Percentiles rank a stretch among this genome's conserved stretches.
phyloP scores from a whole-genome alignment of 2,797 vertebrate species.

The Carapus acus region DNA sequence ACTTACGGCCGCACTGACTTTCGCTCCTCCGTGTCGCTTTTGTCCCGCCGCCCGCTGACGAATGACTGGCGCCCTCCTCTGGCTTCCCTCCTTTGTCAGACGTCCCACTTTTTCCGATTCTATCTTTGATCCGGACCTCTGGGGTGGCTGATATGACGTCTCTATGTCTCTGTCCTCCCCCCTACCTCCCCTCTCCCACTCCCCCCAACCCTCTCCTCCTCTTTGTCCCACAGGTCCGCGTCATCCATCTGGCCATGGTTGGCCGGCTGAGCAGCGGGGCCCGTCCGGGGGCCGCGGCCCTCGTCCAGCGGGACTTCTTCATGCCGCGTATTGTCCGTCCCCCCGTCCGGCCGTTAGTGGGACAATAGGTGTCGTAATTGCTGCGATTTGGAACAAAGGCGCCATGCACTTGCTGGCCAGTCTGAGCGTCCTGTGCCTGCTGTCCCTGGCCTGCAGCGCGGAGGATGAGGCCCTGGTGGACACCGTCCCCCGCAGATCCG shows the following conservation, averaged over 20 bases:
- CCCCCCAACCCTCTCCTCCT: slow-evolving; percentile 50
- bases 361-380: slow-evolving; percentile 49
- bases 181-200: slow-evolving; percentile 44
- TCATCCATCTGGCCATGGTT: slow-evolving; percentile 68
- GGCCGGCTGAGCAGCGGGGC: slow-evolving; percentile 58
- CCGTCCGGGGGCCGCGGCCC: slow-evolving; percentile 57
- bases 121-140: slow-evolving; percentile 11
- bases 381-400: slow-evolving; percentile 43
- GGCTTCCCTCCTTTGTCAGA: slow-evolving; percentile 4
- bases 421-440: slow-evolving; percentile 56
- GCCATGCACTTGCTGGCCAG: slow-evolving; percentile 55
- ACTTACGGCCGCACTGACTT: slow-evolving; percentile 70
- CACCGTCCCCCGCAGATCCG: slow-evolving; percentile 65
- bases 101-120: no score
- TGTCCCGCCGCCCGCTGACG: slow-evolving; percentile 14
- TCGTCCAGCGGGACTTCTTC: slow-evolving; percentile 49
- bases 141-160: slow-evolving; percentile 40
- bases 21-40: slow-evolving; percentile 48
- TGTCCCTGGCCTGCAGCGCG: slow-evolving; percentile 45
- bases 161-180: slow-evolving; percentile 52
- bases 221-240: slow-evolving; percentile 53
- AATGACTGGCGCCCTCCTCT: no score
- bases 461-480: slow-evolving; percentile 33
- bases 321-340: slow-evolving; percentile 45
- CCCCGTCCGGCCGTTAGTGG: slow-evolving; percentile 37